Conservation (phyloP, 2,797 vertebrate genomes). For the Sparus aurata region DNA sequence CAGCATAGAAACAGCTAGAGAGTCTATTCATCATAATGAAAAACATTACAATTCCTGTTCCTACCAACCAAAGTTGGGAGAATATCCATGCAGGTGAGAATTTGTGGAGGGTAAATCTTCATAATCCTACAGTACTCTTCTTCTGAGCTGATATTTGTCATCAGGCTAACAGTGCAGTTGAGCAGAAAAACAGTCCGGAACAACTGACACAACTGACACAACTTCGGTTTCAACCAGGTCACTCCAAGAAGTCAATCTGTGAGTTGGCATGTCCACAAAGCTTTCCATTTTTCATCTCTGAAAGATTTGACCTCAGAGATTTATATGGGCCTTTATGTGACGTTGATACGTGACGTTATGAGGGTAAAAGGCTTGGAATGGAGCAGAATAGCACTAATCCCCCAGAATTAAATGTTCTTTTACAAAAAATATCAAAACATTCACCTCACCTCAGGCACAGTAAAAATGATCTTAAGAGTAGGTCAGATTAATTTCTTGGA, state of each 20-base stretch:
- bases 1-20: background rate
- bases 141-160: background rate
- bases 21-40: background rate
- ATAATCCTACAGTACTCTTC: background rate
- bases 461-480: background rate
- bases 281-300: background rate
- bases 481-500: too few relatives aligned
- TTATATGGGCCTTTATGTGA: slow-evolving; percentile 1
- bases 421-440: background rate
- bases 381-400: background rate
- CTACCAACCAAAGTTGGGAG: slow-evolving; percentile 20
- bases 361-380: background rate
- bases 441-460: background rate
- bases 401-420: background rate
- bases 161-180: background rate
- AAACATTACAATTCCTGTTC: background rate
- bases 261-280: background rate
- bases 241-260: background rate
- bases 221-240: background rate
- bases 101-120: background rate
- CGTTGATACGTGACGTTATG: background rate
- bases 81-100: slow-evolving; percentile 20
- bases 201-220: background rate
- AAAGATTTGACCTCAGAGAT: background rate
- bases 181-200: background rate